These are phyloP conservation scores for Gephyroberyx darwinii DNA, from an alignment of 2,797 vertebrate genomes.

Conservation along the genomic window DNA sequence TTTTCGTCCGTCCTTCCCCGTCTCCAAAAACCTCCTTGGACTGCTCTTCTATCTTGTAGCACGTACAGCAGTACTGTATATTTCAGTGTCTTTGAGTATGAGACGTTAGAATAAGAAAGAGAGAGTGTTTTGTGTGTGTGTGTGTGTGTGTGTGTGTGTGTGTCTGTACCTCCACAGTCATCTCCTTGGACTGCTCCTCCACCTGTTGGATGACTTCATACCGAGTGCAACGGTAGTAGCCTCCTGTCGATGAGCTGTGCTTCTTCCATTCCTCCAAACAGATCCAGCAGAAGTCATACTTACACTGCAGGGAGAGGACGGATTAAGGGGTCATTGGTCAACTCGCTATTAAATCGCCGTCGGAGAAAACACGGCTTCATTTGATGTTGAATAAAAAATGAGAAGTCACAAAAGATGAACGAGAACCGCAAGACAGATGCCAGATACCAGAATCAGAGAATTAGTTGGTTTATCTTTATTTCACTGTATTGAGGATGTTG, in stretches of 20 bases:
- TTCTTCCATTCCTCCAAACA: slow-evolving; percentile 99
- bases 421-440: too few relatives aligned
- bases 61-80: not conserved
- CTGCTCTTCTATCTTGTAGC: not conserved
- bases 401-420: too few relatives aligned
- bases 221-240: slow-evolving; percentile 97
- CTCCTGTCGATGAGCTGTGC: slow-evolving; percentile 98
- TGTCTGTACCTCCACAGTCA: slow-evolving; percentile 74
- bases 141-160: slow-evolving; percentile 6
- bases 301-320: slow-evolving; percentile 83
- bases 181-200: slow-evolving; percentile 88
- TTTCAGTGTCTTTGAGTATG: not conserved
- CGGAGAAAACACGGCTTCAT: not conserved
- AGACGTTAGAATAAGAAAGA: not conserved
- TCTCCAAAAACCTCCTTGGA: not conserved
- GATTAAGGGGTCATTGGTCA: not conserved
- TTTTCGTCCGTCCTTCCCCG: too few relatives aligned
- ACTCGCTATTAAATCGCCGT: not conserved
- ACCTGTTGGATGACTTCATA: slow-evolving; percentile 98
- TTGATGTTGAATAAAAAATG: too few relatives aligned
- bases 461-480: too few relatives aligned
- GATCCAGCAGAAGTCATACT: slow-evolving; percentile 99
- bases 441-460: too few relatives aligned
- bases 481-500: too few relatives aligned
- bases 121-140: not conserved